These are phyloP conservation scores for Mesoligia furuncula DNA, from an alignment of 2,888 invertebrate species.

Conservation along the genomic window DNA sequence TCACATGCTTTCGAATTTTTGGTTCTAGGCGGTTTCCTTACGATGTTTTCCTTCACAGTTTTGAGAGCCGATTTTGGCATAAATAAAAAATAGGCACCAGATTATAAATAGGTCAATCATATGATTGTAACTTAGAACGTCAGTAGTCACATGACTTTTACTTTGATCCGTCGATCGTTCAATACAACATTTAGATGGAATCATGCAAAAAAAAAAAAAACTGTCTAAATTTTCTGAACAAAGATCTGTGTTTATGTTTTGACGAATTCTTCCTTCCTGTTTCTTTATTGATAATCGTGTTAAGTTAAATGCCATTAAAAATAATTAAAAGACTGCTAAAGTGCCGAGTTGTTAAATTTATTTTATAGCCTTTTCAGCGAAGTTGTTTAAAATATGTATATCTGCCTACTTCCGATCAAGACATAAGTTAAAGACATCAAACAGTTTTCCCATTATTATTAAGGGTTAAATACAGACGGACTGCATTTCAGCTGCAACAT, in stretches of 20 bases:
- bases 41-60: background rate
- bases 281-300: slow-evolving; percentile 6
- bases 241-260: background rate
- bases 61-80: background rate
- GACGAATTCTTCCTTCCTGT: slow-evolving; percentile 3
- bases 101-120: background rate
- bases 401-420: background rate
- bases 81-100: background rate
- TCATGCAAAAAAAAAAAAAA: slow-evolving; percentile 33
- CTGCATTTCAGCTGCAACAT: too few species aligned
- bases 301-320: background rate
- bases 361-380: slow-evolving; percentile 13
- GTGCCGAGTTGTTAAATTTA: background rate
- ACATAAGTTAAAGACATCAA: background rate
- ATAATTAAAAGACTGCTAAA: slow-evolving; percentile 13
- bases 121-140: background rate
- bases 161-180: background rate
- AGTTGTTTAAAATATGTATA: background rate
- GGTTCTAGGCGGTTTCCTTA: background rate
- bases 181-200: slow-evolving; percentile 6
- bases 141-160: background rate
- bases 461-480: background rate
- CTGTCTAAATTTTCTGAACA: slow-evolving; percentile 1
- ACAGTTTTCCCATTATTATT: background rate
- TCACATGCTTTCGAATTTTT: background rate